Evolutionary conservation across 2,797 vertebrate genomes (phyloP).

Genomic region (Enteromius radiatus): DNA sequence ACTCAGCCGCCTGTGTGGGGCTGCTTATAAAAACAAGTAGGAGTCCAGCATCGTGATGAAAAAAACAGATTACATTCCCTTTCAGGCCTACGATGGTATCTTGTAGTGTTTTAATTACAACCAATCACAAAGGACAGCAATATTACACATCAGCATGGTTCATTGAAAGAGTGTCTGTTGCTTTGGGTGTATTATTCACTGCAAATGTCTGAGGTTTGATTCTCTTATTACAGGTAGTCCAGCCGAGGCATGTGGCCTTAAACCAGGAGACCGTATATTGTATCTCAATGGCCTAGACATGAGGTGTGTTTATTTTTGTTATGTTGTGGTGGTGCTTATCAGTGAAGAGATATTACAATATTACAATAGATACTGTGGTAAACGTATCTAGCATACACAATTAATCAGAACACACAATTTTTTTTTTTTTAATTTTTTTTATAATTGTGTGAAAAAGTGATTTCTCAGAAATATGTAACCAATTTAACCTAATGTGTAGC

Average conservation of each 20-base stretch:
- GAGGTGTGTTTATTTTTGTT: conserved; percentile 80
- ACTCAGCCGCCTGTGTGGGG: conserved; percentile 77
- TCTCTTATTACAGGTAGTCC: conserved; percentile 85
- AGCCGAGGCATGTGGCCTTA: conserved; percentile 92
- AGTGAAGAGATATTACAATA: not conserved
- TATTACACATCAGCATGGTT: not conserved
- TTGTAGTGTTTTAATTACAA: conserved; percentile 14
- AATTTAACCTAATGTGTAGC: not conserved
- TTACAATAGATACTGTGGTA: not conserved
- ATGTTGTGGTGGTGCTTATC: not conserved
- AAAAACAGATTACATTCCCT: conserved; percentile 15
- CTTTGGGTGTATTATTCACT: conserved; percentile 14
- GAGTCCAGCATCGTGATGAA: conserved; percentile 67
- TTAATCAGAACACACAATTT: not conserved
- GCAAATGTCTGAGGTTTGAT: not conserved
- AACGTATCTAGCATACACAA: not conserved
- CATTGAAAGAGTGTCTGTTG: not conserved
- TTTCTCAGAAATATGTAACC: not conserved
- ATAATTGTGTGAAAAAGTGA: not conserved
- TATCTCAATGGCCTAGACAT: conserved; percentile 98
- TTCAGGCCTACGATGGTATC: not conserved
- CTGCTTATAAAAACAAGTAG: conserved; percentile 72
- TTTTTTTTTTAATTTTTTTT: not conserved
- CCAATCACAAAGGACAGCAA: not conserved
- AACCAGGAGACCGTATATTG: conserved; percentile 91